Conservation (phyloP, 2,888 invertebrate species). For the Adelognathus sp. region DNA sequence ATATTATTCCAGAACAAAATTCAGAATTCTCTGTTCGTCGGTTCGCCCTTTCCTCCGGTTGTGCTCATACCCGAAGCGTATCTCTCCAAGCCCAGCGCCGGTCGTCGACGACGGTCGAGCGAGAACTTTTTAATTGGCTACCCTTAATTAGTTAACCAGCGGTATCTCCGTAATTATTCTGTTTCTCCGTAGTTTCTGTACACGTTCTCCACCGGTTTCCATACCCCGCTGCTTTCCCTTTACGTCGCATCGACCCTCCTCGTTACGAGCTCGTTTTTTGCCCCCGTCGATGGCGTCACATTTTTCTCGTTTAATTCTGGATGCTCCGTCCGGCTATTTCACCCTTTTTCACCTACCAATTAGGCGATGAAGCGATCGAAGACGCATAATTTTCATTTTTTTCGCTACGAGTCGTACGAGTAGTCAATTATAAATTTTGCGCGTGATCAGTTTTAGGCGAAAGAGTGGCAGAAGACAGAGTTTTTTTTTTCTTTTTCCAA, state of each 20-base stretch:
- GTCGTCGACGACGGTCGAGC: constrained; percentile 68
- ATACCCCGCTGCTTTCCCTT: constrained; percentile 55
- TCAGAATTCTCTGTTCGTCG: constrained; percentile 38
- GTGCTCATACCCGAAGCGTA: constrained; percentile 41
- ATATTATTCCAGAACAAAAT: constrained; percentile 54
- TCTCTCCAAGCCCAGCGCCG: constrained; percentile 23
- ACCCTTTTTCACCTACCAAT: neutral
- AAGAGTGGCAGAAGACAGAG: constrained; percentile 7
- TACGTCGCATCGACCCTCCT: constrained; percentile 60
- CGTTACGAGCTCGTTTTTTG: constrained; percentile 69
- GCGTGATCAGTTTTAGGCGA: constrained; percentile 14
- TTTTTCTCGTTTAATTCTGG: constrained; percentile 28
- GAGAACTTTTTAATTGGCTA: constrained; percentile 81
- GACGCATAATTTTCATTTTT: neutral
- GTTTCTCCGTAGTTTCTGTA: constrained; percentile 74
- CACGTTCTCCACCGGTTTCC: constrained; percentile 38
- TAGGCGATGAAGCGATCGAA: neutral
- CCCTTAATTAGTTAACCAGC: constrained; percentile 80
- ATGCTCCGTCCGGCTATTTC: neutral
- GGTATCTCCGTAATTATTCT: constrained; percentile 79
- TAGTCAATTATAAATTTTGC: neutral
- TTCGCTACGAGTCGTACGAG: neutral
- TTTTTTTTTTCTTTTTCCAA: constrained; percentile 13
- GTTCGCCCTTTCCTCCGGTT: constrained; percentile 18
- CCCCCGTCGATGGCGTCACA: constrained; percentile 16